Evolutionary conservation across 2,888 invertebrate genomes (phyloP).

Genomic region (Idaea dimidiata): DNA sequence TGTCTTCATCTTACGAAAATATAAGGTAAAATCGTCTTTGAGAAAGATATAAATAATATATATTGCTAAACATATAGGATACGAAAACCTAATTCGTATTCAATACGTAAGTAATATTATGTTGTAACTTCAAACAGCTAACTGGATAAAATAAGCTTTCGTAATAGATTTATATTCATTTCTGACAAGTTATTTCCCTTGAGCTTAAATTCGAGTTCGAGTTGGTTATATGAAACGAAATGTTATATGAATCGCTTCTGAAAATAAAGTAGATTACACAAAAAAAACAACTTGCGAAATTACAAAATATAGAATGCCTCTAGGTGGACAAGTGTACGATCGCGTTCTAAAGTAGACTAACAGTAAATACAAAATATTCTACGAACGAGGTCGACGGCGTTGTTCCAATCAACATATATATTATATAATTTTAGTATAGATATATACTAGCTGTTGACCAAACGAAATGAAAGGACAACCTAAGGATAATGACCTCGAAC

Average conservation of each 20-base stretch:
- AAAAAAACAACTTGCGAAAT: background rate
- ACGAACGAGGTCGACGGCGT: too few species aligned
- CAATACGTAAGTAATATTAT: background rate
- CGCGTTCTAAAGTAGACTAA: too few species aligned
- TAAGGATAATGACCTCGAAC: too few species aligned
- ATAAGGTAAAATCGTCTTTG: background rate
- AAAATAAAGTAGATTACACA: background rate
- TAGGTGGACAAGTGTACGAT: too few species aligned
- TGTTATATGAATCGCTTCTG: background rate
- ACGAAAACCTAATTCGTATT: too few species aligned
- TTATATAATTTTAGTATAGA: too few species aligned
- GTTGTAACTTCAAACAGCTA: background rate
- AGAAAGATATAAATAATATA: too few species aligned
- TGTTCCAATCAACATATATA: too few species aligned
- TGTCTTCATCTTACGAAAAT: background rate
- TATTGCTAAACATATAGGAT: too few species aligned
- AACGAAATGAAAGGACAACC: too few species aligned
- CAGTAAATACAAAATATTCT: too few species aligned
- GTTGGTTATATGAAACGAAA: background rate
- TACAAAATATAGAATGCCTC: background rate
- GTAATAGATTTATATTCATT: constrained; percentile 1
- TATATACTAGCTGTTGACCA: too few species aligned
- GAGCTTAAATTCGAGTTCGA: background rate
- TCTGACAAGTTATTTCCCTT: background rate
- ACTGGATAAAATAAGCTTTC: background rate